Conservation (phyloP, 2,797 vertebrate species). For the Pseudochromis fuscus region DNA sequence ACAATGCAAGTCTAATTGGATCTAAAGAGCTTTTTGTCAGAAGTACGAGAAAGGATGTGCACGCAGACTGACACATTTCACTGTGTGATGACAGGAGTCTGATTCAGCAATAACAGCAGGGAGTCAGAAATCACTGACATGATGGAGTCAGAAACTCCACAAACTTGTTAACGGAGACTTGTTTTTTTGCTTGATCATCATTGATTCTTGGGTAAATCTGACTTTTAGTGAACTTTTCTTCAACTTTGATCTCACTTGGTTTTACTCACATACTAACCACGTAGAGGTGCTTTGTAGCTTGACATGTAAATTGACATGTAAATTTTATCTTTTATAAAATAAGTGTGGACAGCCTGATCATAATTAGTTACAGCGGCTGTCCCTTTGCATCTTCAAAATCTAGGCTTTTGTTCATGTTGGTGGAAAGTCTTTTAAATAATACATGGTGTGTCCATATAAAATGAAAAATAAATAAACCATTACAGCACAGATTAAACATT, state of each 20-base stretch:
- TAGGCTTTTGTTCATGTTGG: conserved; percentile 10
- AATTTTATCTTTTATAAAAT: no score
- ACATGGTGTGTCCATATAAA: conserved; percentile 17
- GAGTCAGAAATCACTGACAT: background rate
- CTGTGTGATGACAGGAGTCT: conserved; percentile 37
- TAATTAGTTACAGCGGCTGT: background rate
- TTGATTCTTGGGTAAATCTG: background rate
- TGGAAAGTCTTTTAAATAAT: conserved; percentile 20
- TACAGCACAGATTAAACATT: conserved; percentile 5
- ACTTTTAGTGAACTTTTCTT: no score
- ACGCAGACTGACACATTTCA: conserved; percentile 9
- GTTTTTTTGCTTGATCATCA: conserved; percentile 3
- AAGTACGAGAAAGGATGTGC: conserved; percentile 26
- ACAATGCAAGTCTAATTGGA: conserved; percentile 6
- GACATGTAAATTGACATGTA: background rate
- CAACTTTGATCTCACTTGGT: no score
- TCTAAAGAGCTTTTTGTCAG: conserved; percentile 20
- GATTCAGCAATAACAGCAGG: conserved; percentile 32
- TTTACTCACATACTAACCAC: no score
- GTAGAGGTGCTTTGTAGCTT: background rate
- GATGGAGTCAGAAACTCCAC: background rate
- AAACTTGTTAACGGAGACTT: background rate
- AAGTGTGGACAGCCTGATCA: background rate
- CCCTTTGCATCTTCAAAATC: background rate
- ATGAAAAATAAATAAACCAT: conserved; percentile 39